These are phyloP conservation scores for Nineta flava DNA, from an alignment of 2,888 invertebrate genomes.

Conservation along the genomic window DNA sequence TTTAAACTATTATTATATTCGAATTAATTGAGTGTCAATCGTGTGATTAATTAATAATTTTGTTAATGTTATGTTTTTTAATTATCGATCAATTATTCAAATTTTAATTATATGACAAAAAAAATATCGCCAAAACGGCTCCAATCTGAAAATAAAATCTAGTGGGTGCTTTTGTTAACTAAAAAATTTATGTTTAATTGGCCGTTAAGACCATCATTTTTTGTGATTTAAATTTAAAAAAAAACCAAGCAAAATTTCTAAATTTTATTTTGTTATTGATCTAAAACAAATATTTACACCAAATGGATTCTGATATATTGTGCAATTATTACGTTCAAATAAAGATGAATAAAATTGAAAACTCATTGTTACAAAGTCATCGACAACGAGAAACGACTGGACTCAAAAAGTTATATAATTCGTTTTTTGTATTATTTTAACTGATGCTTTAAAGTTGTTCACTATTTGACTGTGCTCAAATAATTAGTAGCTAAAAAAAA, in stretches of 20 bases:
- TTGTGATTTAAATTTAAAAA: neutral
- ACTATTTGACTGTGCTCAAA: neutral
- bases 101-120: too few species aligned
- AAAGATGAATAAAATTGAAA: conserved; percentile 55
- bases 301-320: conserved; percentile 4
- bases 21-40: too few species aligned
- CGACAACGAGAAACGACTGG: conserved; percentile 72
- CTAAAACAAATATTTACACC: neutral
- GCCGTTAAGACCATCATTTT: neutral
- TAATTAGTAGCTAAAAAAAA: conserved; percentile 1
- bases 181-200: too few species aligned
- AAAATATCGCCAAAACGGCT: too few species aligned
- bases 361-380: conserved; percentile 63
- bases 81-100: too few species aligned
- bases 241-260: neutral
- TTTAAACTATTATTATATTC: too few species aligned
- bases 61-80: too few species aligned
- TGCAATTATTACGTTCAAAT: conserved; percentile 14
- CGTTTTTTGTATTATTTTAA: conserved; percentile 75
- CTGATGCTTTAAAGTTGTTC: conserved; percentile 10
- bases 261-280: neutral
- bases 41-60: too few species aligned
- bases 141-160: neutral
- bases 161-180: neutral
- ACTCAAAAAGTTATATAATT: conserved; percentile 74